Base-by-base conservation (phyloP, 1,140 invertebrate species). In the Akabosia matsudoensis region DNA sequence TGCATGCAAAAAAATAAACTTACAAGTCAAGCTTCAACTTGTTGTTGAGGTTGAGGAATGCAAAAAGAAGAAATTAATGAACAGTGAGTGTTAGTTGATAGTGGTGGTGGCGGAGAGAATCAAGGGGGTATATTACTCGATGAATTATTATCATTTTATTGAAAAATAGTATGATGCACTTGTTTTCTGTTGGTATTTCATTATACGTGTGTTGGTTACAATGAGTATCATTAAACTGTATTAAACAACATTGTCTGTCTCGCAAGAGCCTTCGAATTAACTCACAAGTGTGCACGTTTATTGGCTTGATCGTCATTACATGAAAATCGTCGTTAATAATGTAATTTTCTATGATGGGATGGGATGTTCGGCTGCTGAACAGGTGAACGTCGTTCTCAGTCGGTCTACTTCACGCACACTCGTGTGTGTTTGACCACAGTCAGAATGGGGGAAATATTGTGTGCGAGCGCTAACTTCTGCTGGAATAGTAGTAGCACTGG, bases 361-460 rank as follows among this genome's bases (percentile, higher is more conserved):
- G 54, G 54, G n/a, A n/a, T n/a, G n/a, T n/a, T 56, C 24, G 54
- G 54, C n/a, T 56, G 22, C 54, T 56, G 54, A 56, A 45, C 37
- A 18, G 18, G 18, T 45, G 37, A 45, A 45, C 37, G 37, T 45
- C 37, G 37, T 45, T 18, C 7, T 45, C 37, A 22, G 54, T 56
- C 10, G 4, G 22, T 56, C 3, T 16, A 22, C 54, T 56, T 56
- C 3, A 56, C 24, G 54, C 37, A 45, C 18, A 7, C 54, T 56
- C 54, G 54, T 56, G 54, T 56, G 54, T 56, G 54, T 22, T 56
- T 56, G 54, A 56, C 54, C 54, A 24, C 54, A 56, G 24, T 22
- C 7, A 56, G 3, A 24, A 22, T 4, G 24, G 22, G 13, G 24
- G 54, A 56, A 24, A n/a, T n/a, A n/a, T n/a, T n/a, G n/a, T n/a